Evolutionary conservation across 2,888 invertebrate genomes (phyloP), one percentile per base, ranked within the genome.

Genomic region (Cantharis nigra): DNA sequence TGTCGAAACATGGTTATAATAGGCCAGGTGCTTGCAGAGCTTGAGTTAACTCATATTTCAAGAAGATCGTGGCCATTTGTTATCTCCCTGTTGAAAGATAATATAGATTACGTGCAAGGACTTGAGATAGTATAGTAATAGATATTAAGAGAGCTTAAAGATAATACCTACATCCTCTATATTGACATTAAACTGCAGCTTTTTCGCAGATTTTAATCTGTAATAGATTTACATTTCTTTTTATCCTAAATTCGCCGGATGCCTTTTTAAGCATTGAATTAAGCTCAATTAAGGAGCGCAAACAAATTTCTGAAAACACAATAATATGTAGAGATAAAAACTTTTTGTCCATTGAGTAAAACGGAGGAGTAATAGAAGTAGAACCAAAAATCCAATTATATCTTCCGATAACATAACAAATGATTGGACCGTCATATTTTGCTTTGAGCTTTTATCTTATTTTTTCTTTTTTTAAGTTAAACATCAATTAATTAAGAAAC

Each of bases 81-180:
- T 83, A 84, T 82, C 81, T 77, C 76, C 78, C 82, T 81, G 83
- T 82, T 84, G 84, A 84, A 84, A 84, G 83, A 84, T 84, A 83
- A 83, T 84, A 84, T 82, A 84, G 84, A 84, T 84, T 83, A 83
- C 84, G 84, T 84, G 84, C 81, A 78, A 78, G 80, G 83, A 82
- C 81, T 84, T 75, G 74, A 79, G 83, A 82, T 83, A 81, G 80
- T 79, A 70, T 75, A 79, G 78, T 83, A 83, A 83, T 81, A 75
- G 78, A 78, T 78, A 78, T 78, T 78, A 82, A 76, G 69, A 76
- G 76, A 72, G 76, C 63, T 78, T 67, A 67, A 67, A 23, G 65
- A 67, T 67, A 67, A 67, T 67, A 67, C 65, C 23, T 23, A 67
- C 26, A 67, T 67, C 65, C 65, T 26, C 26, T 20, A 23, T 67